Conservation (phyloP, 2,113 vertebrate genomes). For the Cyrtonyx montezumae region DNA sequence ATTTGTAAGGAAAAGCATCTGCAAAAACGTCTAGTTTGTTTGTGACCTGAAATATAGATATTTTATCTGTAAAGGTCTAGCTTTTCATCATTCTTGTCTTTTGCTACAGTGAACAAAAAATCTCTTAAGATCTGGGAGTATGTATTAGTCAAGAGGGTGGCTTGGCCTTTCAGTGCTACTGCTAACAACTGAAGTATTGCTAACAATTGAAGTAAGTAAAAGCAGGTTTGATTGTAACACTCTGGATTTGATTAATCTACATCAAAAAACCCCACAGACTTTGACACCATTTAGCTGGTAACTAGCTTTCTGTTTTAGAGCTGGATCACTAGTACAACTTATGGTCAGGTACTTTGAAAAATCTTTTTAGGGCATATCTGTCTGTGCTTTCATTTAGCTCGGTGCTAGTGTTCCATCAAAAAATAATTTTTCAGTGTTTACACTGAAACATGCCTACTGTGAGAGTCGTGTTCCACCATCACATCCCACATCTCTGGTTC, state of each 20-base stretch:
- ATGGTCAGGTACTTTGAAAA: not conserved
- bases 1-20: not conserved
- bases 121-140: not conserved
- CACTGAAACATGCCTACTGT: not conserved
- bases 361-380: not conserved
- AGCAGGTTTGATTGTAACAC: not conserved
- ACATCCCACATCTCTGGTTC: accelerated
- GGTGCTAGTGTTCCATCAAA: not conserved
- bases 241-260: not conserved
- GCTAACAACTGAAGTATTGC: not conserved
- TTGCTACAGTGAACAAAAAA: not conserved
- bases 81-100: not conserved
- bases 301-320: not conserved
- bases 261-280: not conserved
- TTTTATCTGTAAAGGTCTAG: not conserved
- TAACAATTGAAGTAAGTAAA: not conserved
- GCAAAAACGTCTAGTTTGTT: not conserved
- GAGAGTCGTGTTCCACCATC: not conserved
- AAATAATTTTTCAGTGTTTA: not conserved
- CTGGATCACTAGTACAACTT: not conserved
- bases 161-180: not conserved
- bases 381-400: not conserved
- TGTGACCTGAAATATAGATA: not conserved
- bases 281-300: not conserved
- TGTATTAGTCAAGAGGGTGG: not conserved